phyloP scores from a whole-genome alignment of 2,113 vertebrate genomes.

The Cinclus mexicanus region DNA sequence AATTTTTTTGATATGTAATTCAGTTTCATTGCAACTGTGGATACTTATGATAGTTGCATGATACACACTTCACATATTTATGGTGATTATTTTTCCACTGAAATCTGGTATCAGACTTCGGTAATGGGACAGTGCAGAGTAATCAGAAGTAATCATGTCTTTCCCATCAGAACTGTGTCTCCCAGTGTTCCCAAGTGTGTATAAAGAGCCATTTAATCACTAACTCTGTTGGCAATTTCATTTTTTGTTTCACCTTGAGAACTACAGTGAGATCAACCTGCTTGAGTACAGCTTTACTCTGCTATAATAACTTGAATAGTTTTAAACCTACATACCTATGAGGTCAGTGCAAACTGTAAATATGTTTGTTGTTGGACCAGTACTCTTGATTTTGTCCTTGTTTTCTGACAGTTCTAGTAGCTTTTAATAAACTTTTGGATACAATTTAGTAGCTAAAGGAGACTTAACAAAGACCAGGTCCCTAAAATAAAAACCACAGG shows the following conservation, averaged over 20 bases:
- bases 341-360: constrained; percentile 59
- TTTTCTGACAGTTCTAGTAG: constrained; percentile 36
- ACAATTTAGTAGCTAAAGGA: not conserved
- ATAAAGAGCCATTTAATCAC: constrained; percentile 54
- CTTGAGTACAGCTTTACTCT: constrained; percentile 52
- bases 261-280: constrained; percentile 45
- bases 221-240: constrained; percentile 50
- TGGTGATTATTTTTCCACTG: not conserved
- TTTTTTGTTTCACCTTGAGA: constrained; percentile 62
- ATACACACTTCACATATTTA: not conserved
- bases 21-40: not conserved
- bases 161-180: constrained; percentile 20
- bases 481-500: not conserved
- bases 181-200: not conserved
- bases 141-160: constrained; percentile 41
- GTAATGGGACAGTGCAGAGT: not conserved
- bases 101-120: constrained; percentile 27
- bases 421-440: not conserved
- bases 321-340: constrained; percentile 46
- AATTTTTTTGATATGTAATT: constrained; percentile 36
- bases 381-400: constrained; percentile 21
- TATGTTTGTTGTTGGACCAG: constrained; percentile 34
- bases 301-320: constrained; percentile 46
- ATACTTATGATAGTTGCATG: not conserved
- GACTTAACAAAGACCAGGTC: not conserved